Percentiles rank a stretch among this genome's conserved stretches.
Conservation (phyloP, 2,888 invertebrate species). For the Drosophila neutralis region DNA sequence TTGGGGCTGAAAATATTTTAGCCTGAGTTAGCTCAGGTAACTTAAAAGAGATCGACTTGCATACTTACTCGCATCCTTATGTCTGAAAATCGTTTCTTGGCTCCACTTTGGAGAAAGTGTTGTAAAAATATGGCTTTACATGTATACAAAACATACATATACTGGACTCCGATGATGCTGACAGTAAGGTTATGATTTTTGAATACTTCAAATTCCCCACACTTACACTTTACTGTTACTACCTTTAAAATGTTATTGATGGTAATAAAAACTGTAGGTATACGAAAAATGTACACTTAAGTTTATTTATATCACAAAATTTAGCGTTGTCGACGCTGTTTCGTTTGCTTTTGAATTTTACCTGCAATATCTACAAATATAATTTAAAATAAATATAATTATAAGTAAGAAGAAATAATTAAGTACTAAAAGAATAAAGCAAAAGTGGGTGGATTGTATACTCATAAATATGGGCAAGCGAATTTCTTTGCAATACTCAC, state of each 20-base stretch:
- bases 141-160: not conserved
- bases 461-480: not conserved
- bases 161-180: not conserved
- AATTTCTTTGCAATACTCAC: not conserved
- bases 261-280: not conserved
- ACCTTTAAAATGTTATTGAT: not conserved
- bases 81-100: slow-evolving; percentile 19
- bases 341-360: not conserved
- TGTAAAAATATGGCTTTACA: not conserved
- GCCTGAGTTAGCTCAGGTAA: slow-evolving; percentile 43
- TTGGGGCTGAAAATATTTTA: slow-evolving; percentile 53
- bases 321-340: not conserved
- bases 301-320: not conserved
- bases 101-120: slow-evolving; percentile 5
- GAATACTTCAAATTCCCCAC: not conserved
- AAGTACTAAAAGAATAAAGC: not conserved
- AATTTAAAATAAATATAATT: not conserved
- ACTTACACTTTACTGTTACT: not conserved
- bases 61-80: slow-evolving; percentile 17
- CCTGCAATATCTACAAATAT: not conserved
- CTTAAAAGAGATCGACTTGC: slow-evolving; percentile 19
- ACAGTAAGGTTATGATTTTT: not conserved
- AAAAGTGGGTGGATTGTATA: not conserved
- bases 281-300: not conserved
- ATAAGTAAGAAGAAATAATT: not conserved